Percentiles rank a stretch among this genome's conserved stretches.
Evolutionary conservation across 2,797 vertebrate species (phyloP).

Genomic region (Potorous gilbertii): DNA sequence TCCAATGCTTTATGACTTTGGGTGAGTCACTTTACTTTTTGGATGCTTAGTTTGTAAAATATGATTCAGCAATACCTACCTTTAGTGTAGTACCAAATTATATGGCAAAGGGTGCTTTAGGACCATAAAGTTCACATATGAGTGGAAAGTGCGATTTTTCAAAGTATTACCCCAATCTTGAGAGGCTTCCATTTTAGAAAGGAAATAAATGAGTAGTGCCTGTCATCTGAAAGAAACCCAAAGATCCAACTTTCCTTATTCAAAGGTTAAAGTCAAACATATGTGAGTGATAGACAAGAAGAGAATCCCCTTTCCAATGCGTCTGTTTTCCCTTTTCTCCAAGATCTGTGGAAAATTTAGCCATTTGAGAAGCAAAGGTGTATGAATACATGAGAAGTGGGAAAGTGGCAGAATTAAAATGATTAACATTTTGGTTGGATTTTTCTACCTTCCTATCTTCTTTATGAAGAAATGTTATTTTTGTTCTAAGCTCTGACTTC

Average conservation of each 20-base stretch:
- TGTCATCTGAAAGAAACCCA: neutral
- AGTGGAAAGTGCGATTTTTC: neutral
- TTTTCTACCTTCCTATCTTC: slow-evolving; percentile 42
- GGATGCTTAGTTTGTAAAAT: neutral
- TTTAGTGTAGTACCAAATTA: neutral
- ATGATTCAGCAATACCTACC: neutral
- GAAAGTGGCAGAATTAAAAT: neutral
- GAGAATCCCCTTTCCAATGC: neutral
- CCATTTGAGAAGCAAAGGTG: neutral
- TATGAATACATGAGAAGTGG: neutral
- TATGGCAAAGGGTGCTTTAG: neutral
- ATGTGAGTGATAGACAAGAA: neutral
- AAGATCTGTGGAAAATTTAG: neutral
- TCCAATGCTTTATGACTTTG: neutral
- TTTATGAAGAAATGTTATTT: slow-evolving; percentile 53
- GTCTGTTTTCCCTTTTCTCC: neutral
- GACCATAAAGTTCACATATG: neutral
- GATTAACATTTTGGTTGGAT: slow-evolving; percentile 2
- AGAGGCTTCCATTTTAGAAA: neutral
- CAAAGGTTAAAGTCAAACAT: neutral
- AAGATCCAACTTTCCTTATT: neutral
- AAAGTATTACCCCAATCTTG: neutral
- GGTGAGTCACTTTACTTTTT: neutral
- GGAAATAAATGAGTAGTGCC: neutral
- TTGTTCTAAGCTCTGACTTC: slow-evolving; percentile 28